Conservation (phyloP, 2,888 invertebrate species). For the Cephus pygmeus region DNA sequence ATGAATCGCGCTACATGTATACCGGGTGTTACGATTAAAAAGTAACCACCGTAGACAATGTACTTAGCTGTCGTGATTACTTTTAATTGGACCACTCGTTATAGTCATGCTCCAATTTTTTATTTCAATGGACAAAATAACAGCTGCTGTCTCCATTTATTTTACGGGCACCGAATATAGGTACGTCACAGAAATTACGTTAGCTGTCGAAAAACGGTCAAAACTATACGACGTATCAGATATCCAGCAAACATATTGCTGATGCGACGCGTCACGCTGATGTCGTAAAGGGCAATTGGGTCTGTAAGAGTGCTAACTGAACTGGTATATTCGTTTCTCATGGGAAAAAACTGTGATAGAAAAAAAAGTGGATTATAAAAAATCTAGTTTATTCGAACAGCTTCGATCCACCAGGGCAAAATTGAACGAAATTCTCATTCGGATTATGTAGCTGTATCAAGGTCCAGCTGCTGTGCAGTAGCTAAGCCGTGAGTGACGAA, state of each 20-base stretch:
- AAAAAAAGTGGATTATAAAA: too few relatives aligned
- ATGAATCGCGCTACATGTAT: neutral
- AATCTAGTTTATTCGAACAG: neutral
- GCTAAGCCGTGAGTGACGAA: neutral
- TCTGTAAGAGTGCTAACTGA: neutral
- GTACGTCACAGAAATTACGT: too few relatives aligned
- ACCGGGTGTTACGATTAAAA: neutral
- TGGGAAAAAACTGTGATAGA: neutral
- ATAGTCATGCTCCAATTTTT: neutral
- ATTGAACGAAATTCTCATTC: neutral
- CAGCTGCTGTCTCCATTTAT: neutral
- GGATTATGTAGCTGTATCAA: neutral
- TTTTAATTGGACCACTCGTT: neutral
- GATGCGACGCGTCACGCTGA: neutral
- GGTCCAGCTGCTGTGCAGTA: neutral
- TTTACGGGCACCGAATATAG: too few relatives aligned
- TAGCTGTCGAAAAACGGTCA: too few relatives aligned
- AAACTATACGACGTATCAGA: too few relatives aligned
- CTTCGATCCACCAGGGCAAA: neutral
- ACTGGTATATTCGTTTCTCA: neutral
- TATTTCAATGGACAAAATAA: neutral
- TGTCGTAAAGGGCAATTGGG: neutral
- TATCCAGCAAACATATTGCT: neutral
- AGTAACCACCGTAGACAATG: neutral
- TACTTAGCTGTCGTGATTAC: neutral